Evolutionary conservation across 2,113 vertebrate species (phyloP).

Genomic region (Pluvianellus socialis): DNA sequence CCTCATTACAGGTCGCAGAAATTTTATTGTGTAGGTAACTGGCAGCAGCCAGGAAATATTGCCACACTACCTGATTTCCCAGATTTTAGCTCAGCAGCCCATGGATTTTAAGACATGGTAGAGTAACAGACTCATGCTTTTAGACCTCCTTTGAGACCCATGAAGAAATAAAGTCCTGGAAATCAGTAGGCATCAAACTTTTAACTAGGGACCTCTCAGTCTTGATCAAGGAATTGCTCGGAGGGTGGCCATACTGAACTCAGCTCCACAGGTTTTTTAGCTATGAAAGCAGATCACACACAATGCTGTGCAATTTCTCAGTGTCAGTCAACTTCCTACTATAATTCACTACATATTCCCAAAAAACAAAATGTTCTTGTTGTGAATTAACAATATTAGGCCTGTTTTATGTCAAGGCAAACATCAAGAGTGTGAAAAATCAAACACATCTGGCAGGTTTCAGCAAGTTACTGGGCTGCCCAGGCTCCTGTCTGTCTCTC

Average conservation of each 20-base stretch:
- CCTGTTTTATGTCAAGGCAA: not conserved
- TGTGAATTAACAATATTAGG: not conserved
- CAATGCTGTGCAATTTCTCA: not conserved
- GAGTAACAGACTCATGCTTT: not conserved
- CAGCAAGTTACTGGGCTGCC: not conserved
- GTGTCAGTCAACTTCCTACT: not conserved
- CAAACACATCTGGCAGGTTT: not conserved
- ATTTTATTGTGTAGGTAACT: not conserved
- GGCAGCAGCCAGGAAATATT: not conserved
- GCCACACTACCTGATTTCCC: not conserved
- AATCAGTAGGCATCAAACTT: not conserved
- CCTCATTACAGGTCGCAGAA: too few species aligned
- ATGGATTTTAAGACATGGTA: not conserved
- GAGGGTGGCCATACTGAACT: not conserved
- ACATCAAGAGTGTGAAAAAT: not conserved
- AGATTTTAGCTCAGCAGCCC: not conserved
- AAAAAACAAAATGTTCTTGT: slow-evolving; percentile 23
- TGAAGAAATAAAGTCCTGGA: not conserved
- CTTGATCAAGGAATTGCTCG: not conserved
- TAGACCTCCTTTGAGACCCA: not conserved
- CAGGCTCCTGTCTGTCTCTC: not conserved
- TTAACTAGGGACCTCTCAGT: not conserved
- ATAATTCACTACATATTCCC: not conserved
- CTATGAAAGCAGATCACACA: not conserved
- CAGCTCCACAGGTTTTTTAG: not conserved